Percentiles rank a stretch among this genome's conserved stretches.
These are phyloP conservation scores for Drosophila trapezifrons DNA, from an alignment of 1,140 invertebrate genomes.

Conservation along the genomic window DNA sequence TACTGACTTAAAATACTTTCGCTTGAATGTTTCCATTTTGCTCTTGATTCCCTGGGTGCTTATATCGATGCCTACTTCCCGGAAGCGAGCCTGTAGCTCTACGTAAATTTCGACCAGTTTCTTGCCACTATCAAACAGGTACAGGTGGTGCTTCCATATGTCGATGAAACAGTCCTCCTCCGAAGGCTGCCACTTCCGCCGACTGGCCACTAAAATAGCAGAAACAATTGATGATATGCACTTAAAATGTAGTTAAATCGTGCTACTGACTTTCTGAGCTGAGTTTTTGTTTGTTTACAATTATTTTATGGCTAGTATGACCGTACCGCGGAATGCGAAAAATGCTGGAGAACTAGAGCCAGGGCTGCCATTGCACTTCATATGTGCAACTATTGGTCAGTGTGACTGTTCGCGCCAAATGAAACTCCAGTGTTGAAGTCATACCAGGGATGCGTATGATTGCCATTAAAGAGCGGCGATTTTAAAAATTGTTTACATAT, in stretches of 20 bases:
- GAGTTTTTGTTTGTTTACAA: slow-evolving; percentile 26
- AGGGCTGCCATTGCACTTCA: no score
- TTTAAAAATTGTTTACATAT: no score
- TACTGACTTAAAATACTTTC: slow-evolving; percentile 36
- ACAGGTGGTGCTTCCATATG: slow-evolving; percentile 22
- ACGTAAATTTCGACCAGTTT: slow-evolving; percentile 17
- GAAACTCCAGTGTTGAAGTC: no score
- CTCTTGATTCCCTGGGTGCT: slow-evolving; percentile 19
- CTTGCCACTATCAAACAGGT: slow-evolving; percentile 14
- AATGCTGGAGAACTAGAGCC: no score
- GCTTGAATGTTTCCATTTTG: slow-evolving; percentile 37
- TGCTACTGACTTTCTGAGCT: slow-evolving; percentile 2
- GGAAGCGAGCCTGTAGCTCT: slow-evolving; percentile 4
- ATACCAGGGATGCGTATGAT: not conserved
- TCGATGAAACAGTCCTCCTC: slow-evolving; percentile 37
- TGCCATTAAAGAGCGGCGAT: no score
- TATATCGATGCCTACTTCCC: slow-evolving; percentile 22
- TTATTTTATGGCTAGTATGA: slow-evolving; percentile 5
- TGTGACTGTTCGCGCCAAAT: no score
- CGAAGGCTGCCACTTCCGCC: slow-evolving; percentile 18
- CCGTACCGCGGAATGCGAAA: not conserved
- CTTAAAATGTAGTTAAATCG: not conserved
- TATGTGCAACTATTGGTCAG: no score
- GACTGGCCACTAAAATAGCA: slow-evolving; percentile 4
- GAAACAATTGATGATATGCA: not conserved